Conservation (phyloP, 2,797 vertebrate species). For the Sebastolobus alascanus region DNA sequence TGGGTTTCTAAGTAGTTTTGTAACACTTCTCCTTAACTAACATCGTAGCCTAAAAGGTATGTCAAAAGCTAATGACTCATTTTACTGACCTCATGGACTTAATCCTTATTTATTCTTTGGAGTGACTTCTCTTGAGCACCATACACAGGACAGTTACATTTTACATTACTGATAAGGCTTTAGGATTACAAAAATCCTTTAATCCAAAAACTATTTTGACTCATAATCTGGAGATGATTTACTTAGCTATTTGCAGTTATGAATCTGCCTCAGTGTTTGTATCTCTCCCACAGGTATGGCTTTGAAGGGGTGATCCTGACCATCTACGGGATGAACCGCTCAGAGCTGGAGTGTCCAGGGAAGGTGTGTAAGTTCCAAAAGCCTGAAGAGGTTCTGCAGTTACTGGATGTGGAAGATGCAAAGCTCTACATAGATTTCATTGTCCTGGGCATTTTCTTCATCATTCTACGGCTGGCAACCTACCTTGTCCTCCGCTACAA, state of each 20-base stretch:
- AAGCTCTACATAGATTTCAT: no score
- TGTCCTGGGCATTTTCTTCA: no score
- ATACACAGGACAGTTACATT: background rate
- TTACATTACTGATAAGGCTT: background rate
- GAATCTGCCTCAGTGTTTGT: background rate
- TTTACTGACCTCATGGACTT: background rate
- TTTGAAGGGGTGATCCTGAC: conserved; percentile 96
- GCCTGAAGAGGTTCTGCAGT: conserved; percentile 91
- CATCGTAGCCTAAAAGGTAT: background rate
- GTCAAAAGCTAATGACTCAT: background rate
- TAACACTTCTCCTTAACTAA: background rate
- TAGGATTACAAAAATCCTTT: background rate
- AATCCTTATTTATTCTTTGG: background rate
- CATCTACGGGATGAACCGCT: conserved; percentile 96
- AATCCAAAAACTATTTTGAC: no score
- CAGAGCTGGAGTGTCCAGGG: conserved; percentile 90
- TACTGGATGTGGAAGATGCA: conserved; percentile 93
- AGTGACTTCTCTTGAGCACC: background rate
- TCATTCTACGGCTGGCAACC: no score
- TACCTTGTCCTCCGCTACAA: no score
- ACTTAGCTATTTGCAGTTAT: background rate
- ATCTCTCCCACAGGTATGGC: conserved; percentile 87
- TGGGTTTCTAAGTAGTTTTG: background rate
- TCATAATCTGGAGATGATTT: no score
- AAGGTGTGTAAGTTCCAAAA: conserved; percentile 91